Conservation (phyloP, 1,140 invertebrate species). For the Drosophila orena region DNA sequence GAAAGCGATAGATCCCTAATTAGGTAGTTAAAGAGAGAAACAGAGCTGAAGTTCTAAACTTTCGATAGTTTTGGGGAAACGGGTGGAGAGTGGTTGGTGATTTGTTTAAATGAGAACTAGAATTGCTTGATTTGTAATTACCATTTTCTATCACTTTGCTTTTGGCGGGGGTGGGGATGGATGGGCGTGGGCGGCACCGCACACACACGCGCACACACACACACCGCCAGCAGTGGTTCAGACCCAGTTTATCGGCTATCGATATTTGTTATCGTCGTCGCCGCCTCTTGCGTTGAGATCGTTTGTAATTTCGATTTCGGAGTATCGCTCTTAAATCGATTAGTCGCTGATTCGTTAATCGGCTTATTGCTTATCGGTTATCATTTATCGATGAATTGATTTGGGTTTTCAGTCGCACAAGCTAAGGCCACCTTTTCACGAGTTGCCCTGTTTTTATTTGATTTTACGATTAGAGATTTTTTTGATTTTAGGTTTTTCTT, state of each 20-base stretch:
- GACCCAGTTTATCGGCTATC: conserved; percentile 45
- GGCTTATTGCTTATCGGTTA: conserved; percentile 50
- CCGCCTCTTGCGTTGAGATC: conserved; percentile 35
- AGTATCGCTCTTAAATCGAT: conserved; percentile 34
- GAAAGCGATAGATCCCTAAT: conserved; percentile 27
- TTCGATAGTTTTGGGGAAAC: conserved; percentile 29
- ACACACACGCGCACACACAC: conserved; percentile 71
- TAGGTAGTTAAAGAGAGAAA: conserved; percentile 32
- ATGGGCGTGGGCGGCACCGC: conserved; percentile 55
- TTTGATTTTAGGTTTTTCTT: conserved; percentile 26
- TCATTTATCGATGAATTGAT: conserved; percentile 41
- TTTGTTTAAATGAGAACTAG: conserved; percentile 55
- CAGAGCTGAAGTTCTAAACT: conserved; percentile 30
- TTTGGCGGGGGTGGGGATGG: conserved; percentile 66
- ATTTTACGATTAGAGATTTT: conserved; percentile 32
- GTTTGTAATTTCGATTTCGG: conserved; percentile 14
- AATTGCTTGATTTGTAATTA: conserved; percentile 81
- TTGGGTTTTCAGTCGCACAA: conserved; percentile 71
- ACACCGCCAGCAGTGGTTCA: conserved; percentile 62
- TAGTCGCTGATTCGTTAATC: conserved; percentile 46
- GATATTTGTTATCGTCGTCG: conserved; percentile 39
- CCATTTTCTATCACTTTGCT: conserved; percentile 84
- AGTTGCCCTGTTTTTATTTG: conserved; percentile 69
- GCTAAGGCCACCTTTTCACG: conserved; percentile 71
- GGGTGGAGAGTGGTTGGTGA: conserved; percentile 38